These are phyloP conservation scores for Idaea straminata DNA, from an alignment of 2,888 invertebrate species.

Conservation along the genomic window DNA sequence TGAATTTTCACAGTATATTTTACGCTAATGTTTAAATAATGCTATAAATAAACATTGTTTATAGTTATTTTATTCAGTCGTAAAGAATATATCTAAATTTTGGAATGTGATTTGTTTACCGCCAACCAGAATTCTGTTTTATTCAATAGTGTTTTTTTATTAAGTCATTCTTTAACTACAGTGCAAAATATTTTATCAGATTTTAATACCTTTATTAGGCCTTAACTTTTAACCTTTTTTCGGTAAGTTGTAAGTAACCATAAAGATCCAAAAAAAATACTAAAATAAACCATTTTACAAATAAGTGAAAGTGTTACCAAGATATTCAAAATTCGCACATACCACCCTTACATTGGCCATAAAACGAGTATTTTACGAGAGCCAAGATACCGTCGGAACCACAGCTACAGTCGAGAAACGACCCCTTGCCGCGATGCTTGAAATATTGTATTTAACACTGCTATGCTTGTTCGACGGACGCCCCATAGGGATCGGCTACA, in stretches of 20 bases:
- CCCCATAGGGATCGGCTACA: conserved; percentile 43
- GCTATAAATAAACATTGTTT: neutral
- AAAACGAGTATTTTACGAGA: conserved; percentile 58
- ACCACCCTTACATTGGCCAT: conserved; percentile 20
- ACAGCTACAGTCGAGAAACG: conserved; percentile 55
- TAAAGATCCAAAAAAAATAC: no score
- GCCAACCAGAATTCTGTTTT: neutral
- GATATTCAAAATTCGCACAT: neutral
- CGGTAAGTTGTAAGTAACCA: no score
- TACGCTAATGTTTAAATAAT: conserved; percentile 1
- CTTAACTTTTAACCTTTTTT: no score
- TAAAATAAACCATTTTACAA: neutral
- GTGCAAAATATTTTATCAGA: no score
- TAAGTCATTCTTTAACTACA: no score
- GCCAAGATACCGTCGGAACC: conserved; percentile 40
- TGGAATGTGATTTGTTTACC: neutral
- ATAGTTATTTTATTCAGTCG: neutral
- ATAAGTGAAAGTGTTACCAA: neutral
- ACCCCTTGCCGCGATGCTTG: conserved; percentile 62
- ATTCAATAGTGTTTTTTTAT: no score
- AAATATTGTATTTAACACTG: conserved; percentile 77
- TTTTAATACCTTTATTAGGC: no score
- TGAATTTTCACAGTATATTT: conserved; percentile 1
- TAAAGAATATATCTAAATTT: neutral
- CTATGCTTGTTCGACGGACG: conserved; percentile 57